Evolutionary conservation across 2,797 vertebrate species (phyloP).

Genomic region (Rhincodon typus): DNA sequence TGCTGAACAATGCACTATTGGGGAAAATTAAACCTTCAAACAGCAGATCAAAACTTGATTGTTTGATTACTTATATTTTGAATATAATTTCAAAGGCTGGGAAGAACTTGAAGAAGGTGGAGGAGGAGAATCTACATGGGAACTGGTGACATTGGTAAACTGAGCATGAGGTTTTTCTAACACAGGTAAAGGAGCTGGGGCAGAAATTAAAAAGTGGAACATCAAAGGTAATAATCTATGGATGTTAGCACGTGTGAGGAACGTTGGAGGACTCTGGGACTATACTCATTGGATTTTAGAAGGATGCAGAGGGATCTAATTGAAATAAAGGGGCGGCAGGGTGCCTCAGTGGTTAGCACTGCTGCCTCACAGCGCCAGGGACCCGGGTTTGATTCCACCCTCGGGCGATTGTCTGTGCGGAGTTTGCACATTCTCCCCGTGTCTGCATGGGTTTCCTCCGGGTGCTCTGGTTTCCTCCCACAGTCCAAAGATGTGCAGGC

Average conservation of each 20-base stretch:
- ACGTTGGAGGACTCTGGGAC: not conserved
- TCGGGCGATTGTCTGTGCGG: no score
- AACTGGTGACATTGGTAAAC: not conserved
- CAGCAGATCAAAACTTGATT: slow-evolving; percentile 27
- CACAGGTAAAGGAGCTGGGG: not conserved
- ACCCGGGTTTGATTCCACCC: no score
- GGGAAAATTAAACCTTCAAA: slow-evolving; percentile 10
- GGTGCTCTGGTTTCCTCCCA: no score
- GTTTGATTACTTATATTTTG: not conserved
- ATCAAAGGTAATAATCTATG: not conserved
- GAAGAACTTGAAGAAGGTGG: not conserved
- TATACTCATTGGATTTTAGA: no score
- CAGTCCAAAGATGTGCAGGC: no score
- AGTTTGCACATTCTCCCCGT: no score
- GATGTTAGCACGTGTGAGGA: not conserved
- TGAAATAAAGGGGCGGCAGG: no score
- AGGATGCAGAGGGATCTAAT: no score
- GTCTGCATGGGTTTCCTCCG: no score
- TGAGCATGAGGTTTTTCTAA: not conserved
- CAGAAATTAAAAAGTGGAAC: not conserved
- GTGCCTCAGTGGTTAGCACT: no score
- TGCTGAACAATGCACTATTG: slow-evolving; percentile 5
- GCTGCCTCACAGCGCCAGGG: no score
- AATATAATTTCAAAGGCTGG: slow-evolving; percentile 4
- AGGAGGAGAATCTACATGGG: not conserved